Conservation (phyloP, 2,113 vertebrate genomes). For the Oreochromis aureus region DNA sequence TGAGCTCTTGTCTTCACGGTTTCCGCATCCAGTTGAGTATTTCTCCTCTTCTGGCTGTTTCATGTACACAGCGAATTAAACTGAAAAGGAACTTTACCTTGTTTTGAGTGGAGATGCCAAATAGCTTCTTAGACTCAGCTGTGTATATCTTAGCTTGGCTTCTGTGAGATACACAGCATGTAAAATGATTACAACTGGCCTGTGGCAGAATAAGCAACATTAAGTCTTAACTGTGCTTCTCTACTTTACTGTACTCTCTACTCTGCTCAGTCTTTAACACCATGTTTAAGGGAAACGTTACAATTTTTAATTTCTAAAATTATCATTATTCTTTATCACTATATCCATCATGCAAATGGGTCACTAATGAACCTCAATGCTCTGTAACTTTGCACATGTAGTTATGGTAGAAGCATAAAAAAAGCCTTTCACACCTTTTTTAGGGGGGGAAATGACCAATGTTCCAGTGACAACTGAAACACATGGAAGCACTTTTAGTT, state of each 20-base stretch:
- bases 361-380: background rate
- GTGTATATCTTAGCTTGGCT: background rate
- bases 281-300: background rate
- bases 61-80: conserved; percentile 6
- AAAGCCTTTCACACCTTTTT: background rate
- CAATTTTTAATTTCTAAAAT: background rate
- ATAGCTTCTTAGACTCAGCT: background rate
- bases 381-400: background rate
- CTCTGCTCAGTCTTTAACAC: background rate
- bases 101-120: conserved; percentile 9
- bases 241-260: background rate
- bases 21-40: conserved; percentile 30
- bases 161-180: background rate
- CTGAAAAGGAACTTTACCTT: background rate
- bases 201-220: background rate
- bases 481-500: background rate
- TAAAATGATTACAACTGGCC: background rate
- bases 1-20: conserved; percentile 34
- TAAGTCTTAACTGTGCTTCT: background rate
- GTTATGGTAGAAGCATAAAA: background rate
- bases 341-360: background rate
- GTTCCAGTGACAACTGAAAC: background rate
- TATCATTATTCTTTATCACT: background rate
- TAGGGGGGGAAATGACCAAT: background rate
- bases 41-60: conserved; percentile 26